These are phyloP conservation scores for Colinus virginianus DNA, from an alignment of 2,113 vertebrate genomes.

Conservation along the genomic window DNA sequence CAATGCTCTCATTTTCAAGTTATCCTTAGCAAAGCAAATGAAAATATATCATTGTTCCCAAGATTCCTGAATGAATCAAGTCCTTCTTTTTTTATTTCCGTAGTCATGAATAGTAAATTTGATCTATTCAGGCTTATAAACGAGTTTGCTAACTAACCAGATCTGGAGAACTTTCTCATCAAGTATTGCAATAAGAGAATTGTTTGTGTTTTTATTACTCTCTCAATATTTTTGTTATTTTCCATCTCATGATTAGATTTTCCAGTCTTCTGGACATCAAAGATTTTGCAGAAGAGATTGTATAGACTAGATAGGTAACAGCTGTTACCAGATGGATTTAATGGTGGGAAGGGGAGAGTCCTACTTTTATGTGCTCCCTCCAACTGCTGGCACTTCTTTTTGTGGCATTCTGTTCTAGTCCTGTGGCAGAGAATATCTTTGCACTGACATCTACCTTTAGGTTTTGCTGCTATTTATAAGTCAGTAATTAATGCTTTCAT, in stretches of 20 bases:
- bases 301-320: constrained; percentile 55
- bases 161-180: constrained; percentile 3
- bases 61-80: background rate
- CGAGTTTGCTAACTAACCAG: background rate
- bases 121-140: constrained; percentile 18
- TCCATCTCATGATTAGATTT: constrained; percentile 29
- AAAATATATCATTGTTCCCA: constrained; percentile 28
- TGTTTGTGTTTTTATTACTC: constrained; percentile 31
- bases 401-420: constrained; percentile 11
- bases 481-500: background rate
- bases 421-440: background rate
- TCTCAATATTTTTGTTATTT: constrained; percentile 43
- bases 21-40: background rate
- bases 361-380: constrained; percentile 38
- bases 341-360: constrained; percentile 30
- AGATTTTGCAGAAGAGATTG: constrained; percentile 30
- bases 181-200: background rate
- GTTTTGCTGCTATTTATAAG: background rate
- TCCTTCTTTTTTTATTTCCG: background rate
- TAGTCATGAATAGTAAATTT: constrained; percentile 35
- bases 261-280: constrained; percentile 32
- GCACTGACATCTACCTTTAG: background rate
- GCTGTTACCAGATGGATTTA: constrained; percentile 24
- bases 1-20: background rate
- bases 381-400: constrained; percentile 21